A percentile compares a stretch with the other conserved stretches of the same genome.
Evolutionary conservation across 2,797 vertebrate genomes (phyloP).

Genomic region (Micropoecilia bifurca): DNA sequence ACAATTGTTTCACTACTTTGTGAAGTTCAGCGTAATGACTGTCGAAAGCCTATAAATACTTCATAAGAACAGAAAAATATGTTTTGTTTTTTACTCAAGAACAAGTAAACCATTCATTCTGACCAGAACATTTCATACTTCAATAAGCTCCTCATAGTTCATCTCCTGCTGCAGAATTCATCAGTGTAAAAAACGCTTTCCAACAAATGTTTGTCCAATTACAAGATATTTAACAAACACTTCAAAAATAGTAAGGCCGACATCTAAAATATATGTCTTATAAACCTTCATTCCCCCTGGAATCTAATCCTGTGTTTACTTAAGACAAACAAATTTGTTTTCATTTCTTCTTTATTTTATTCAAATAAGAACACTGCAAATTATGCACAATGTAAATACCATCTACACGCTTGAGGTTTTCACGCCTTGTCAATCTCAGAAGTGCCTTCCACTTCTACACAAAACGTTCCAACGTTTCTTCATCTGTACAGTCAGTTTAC

Average conservation of each 20-base stretch:
- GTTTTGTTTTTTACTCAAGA: neutral
- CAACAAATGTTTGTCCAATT: neutral
- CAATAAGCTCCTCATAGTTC: neutral
- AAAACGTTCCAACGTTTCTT: conserved; percentile 9
- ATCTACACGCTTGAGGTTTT: conserved; percentile 7
- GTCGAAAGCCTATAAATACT: neutral
- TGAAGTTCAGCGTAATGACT: neutral
- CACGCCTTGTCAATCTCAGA: neutral
- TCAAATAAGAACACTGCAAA: neutral
- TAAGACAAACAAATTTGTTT: neutral
- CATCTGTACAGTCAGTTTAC: conserved; percentile 42
- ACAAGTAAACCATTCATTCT: neutral
- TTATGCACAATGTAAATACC: neutral
- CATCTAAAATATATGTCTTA: neutral
- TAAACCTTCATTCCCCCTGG: neutral
- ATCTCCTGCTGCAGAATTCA: neutral
- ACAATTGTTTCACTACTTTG: neutral
- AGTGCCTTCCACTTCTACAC: neutral
- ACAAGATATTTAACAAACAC: neutral
- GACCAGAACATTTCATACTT: neutral
- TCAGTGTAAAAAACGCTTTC: neutral
- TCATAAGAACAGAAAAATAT: neutral
- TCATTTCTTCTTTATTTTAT: neutral
- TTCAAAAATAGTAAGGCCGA: neutral
- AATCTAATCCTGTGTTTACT: neutral